Evolutionary conservation across 1,140 invertebrate species (phyloP).

Genomic region (Scaptodrosophila lebanonensis): DNA sequence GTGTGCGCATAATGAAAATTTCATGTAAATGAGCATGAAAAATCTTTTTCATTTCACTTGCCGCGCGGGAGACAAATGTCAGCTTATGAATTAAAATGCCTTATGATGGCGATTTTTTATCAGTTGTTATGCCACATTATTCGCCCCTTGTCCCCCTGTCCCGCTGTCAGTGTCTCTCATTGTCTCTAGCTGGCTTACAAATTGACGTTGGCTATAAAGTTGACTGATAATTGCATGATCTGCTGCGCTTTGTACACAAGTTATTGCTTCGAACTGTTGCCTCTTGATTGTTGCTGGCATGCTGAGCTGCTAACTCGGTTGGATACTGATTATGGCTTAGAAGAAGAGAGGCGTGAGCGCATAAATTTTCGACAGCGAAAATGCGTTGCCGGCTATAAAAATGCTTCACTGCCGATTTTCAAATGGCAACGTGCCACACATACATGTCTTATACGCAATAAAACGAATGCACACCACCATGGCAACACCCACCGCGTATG

Average conservation of each 20-base stretch:
- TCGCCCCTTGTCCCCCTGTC: constrained; percentile 4
- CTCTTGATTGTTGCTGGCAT: no score
- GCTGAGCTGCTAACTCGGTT: no score
- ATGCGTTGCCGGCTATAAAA: no score
- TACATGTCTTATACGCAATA: no score
- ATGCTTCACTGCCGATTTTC: no score
- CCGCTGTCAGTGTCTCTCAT: constrained; percentile 18
- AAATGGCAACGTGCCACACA: no score
- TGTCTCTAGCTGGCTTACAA: neutral
- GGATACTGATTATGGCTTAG: no score
- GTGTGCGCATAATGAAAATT: constrained; percentile 72
- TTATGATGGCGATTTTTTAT: constrained; percentile 57
- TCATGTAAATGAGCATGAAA: constrained; percentile 77
- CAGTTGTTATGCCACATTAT: constrained; percentile 4
- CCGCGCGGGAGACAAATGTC: constrained; percentile 65
- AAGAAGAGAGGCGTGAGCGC: no score
- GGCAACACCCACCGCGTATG: no score
- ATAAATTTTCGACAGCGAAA: no score
- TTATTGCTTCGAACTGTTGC: constrained; percentile 6
- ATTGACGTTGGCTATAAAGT: constrained; percentile 11
- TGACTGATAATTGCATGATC: constrained; percentile 41
- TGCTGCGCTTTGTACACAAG: constrained; percentile 21
- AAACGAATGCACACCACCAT: no score
- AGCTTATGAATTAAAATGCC: constrained; percentile 76
- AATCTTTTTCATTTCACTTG: constrained; percentile 68